These are phyloP conservation scores for Semnornis frantzii DNA, from an alignment of 2,113 vertebrate species.

Conservation along the genomic window DNA sequence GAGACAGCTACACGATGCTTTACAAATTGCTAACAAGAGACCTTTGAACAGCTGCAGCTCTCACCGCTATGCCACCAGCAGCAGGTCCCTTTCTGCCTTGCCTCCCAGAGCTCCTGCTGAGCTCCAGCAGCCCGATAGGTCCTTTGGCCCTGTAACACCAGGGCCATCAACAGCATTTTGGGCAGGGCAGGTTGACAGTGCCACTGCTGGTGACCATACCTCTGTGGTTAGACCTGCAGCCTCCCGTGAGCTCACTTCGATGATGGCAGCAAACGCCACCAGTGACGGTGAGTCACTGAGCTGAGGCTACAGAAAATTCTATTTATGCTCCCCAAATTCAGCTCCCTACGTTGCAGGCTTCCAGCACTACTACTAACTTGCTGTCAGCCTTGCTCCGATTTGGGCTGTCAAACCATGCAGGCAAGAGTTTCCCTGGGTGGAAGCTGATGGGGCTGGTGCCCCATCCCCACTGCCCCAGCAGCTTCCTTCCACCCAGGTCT, in stretches of 20 bases:
- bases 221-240: background rate
- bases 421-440: background rate
- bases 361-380: background rate
- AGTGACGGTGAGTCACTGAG: background rate
- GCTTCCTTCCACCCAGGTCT: background rate
- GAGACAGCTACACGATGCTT: background rate
- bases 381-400: background rate
- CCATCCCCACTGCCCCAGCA: rapidly evolving
- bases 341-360: background rate
- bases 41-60: background rate
- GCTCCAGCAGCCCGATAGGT: rapidly evolving
- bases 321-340: slow-evolving; percentile 16
- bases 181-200: background rate
- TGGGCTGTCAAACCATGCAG: background rate
- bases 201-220: background rate
- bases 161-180: background rate
- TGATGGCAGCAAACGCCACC: background rate
- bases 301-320: slow-evolving; percentile 7
- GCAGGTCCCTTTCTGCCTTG: background rate
- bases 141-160: background rate
- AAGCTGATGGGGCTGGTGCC: background rate
- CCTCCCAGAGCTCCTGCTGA: background rate
- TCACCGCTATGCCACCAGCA: background rate
- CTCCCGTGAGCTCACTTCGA: background rate
- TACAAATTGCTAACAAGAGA: slow-evolving; percentile 5